Evolutionary conservation across 2,888 invertebrate species (phyloP), one percentile per base, ranked within the genome.

Genomic region (Dynastes maya): DNA sequence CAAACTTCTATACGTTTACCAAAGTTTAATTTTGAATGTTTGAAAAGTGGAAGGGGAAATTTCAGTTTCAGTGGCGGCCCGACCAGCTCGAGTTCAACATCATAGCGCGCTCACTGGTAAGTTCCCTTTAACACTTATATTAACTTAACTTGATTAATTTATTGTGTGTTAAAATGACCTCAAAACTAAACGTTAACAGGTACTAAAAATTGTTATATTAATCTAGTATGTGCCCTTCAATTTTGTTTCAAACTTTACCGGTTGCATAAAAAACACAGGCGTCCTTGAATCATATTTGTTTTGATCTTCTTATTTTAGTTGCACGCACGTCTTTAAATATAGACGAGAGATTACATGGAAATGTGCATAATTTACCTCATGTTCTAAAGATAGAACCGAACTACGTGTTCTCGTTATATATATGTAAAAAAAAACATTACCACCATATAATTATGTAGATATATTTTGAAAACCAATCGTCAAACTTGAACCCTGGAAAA

Each of bases 81-180:
- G 85, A 86, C 87, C 85, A 86, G 87, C 86, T 82, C 83, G 83
- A 84, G 85, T 85, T 85, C 83, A 87, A 86, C 87, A 87, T 85
- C 86, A 83, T 78, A 81, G 77, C 67, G 58, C 72, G 40, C 58
- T 55, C 40, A 55, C 58, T 72, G 72, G 72, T 72, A 72, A 72
- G 72, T 40, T 72, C 40, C 37, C 37, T 16, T 40, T 22, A 45
- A 61, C 58, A 72, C 58, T 61, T 40, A 58, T 22, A 72, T 40
- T 58, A 58, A 51, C n/a, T 72, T 40, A 72, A 40, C 5, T 11
- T 45, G 11, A 11, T 11, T 45, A 45, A 45, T 45, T 45, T 45
- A n/a, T 58, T 58, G 8, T 55, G 55, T 67, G 45, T 55, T 71
- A 71, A 71, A 40, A 58, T 58, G 53, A 27, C 4, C 32, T 49